Conservation (phyloP, 2,797 vertebrate genomes). For the Coregonus suidteri region DNA sequence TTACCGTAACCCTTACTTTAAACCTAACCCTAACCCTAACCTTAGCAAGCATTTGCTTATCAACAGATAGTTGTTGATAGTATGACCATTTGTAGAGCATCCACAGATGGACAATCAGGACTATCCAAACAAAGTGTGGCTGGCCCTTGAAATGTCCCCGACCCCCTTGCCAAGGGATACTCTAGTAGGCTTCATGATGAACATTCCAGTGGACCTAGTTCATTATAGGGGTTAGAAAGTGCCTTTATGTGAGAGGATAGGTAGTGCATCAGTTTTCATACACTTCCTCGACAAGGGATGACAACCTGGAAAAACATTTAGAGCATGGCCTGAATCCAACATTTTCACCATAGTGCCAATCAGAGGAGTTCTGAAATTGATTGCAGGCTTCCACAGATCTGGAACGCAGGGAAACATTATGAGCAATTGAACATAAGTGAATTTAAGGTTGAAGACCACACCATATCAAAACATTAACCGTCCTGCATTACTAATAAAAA, state of each 20-base stretch:
- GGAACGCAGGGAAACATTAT: background rate
- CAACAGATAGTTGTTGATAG: no score
- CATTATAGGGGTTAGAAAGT: background rate
- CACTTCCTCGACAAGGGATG: background rate
- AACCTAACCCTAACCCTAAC: no score
- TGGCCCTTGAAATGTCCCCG: background rate
- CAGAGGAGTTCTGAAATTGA: background rate
- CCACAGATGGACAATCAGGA: no score
- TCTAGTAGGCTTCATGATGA: background rate
- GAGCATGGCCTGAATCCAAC: background rate
- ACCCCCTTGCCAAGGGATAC: background rate
- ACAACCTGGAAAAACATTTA: conserved; percentile 4
- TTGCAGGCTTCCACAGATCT: background rate
- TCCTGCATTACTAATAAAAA: background rate
- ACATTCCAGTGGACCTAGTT: background rate
- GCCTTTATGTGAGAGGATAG: background rate
- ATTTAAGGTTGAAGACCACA: background rate
- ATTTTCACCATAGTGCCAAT: background rate
- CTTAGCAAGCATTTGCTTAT: no score
- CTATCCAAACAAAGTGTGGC: no score
- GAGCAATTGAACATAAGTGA: background rate
- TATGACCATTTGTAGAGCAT: no score
- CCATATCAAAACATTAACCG: background rate
- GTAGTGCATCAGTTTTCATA: background rate
- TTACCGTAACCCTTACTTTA: no score